Base-by-base conservation (phyloP, 2,888 invertebrate species). In the Ecliptopera silaceata region DNA sequence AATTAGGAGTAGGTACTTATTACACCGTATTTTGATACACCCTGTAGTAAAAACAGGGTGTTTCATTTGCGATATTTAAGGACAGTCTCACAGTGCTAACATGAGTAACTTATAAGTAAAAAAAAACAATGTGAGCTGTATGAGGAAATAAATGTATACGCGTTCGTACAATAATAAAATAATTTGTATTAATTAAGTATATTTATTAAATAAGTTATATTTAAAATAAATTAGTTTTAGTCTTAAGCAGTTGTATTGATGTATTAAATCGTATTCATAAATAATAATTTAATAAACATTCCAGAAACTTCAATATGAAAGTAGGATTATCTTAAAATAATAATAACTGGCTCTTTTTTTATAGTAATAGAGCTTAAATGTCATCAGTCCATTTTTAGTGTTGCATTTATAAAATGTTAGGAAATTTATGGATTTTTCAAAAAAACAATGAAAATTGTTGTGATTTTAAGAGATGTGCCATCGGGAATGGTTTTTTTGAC, bases 121-220 rank as follows among this genome's bases (percentile, higher is more conserved):
- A 59, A 54, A 58, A 63, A 64, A 64, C 74, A 75, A 69, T 72
- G 77, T 86, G 86, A 88, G 86, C 87, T 88, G 84, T 87, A 88
- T 80, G 63, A 82, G 68, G 72, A 86, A 86, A 83, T 85, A 85
- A 80, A 83, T 88, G 90, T 91, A 91, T 91, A 91, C 90, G 90
- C 90, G 80, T 87, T 84, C 84, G 90, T 85, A 91, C 90, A 91
- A 91, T 91, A 90, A 79, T 82, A 77, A 76, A 72, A 75, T 84
- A 82, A 75, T 73, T 71, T 75, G 77, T 82, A 78, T 50, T 70
- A 71, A 71, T 70, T 86, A 86, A 88, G 82, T 56, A 71, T 89
- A 88, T 88, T 87, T 88, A 86, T 85, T 82, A 36, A 12, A 60
- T 87, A 88, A 87, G 87, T 74, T 76, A 77, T 70, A 69, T 74